Base-by-base conservation (phyloP, 2,113 vertebrate species). In the Silurus meridionalis region DNA sequence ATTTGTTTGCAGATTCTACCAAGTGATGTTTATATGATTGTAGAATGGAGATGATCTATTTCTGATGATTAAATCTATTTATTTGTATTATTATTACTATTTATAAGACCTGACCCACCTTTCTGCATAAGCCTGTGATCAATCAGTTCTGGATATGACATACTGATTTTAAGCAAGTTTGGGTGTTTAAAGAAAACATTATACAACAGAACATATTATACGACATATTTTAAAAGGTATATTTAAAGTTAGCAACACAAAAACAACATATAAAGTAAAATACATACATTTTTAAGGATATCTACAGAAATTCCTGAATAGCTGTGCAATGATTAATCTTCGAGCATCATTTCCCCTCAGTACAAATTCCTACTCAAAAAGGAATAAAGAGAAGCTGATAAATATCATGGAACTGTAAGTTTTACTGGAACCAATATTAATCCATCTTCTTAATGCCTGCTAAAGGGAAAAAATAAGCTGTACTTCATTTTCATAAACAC, bases 401-500 rank as follows among this genome's bases (percentile, higher is more conserved):
- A 72, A 28, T n/a, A 9, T 46, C 8, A 37, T n/a, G n/a, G 46
- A 17, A 61, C 23, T 50, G 57, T 71, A n/a, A 19, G 71, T 19
- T 77, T 64, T 37, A 66, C 60, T 21, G 78, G 61, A 87, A 55
- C 67, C 69, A 82, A 85, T 57, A 85, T 84, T 60, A 71, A 87
- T 80, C 75, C 81, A 69, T 53, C 37, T 86, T 28, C 61, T 84
- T 86, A 78, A 84, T 72, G 82, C 57, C 48, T 79, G 23, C 83
- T 84, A 52, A 88, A 89, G 8, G 87, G 87, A 88, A 90, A 37
- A 37, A 91, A 91, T 84, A 78, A 60, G 63, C 61, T 88, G 84
- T 88, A 82, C 87, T 87, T 87, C n/a, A 48, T 52, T 50, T 84
- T 86, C 85, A 86, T 91, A 79, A 89, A 89, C 89, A 89, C 63